phyloP scores from a whole-genome alignment of 1,140 invertebrate species.

The Sipha flava region DNA sequence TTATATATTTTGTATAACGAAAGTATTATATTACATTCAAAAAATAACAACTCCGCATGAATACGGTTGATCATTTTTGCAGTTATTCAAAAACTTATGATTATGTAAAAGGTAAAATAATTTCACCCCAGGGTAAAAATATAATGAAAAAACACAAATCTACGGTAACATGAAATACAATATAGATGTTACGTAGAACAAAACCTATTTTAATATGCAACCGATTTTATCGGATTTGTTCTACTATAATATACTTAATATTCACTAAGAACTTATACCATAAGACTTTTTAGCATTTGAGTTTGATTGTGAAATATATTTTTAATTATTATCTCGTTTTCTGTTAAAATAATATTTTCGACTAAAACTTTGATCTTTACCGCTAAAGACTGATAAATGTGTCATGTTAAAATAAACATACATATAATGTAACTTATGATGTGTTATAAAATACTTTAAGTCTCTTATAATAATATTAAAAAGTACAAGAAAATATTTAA shows the following conservation, averaged over 20 bases:
- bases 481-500: neutral
- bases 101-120: neutral
- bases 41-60: too few species aligned
- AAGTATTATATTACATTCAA: too few species aligned
- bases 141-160: neutral
- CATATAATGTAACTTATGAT: too few species aligned
- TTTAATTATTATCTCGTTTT: neutral
- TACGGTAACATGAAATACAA: neutral
- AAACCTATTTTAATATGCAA: neutral
- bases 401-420: too few species aligned
- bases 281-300: neutral
- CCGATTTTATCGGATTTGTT: neutral
- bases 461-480: too few species aligned
- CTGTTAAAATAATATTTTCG: neutral
- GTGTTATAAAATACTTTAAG: too few species aligned
- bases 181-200: neutral
- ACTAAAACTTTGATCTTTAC: neutral
- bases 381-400: neutral
- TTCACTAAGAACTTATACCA: neutral
- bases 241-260: too few species aligned
- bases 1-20: too few species aligned
- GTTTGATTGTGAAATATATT: neutral
- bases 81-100: too few species aligned
- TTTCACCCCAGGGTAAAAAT: too few species aligned
- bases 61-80: too few species aligned